Conservation (phyloP, 2,888 invertebrate species). For the Nyleta sp. region DNA sequence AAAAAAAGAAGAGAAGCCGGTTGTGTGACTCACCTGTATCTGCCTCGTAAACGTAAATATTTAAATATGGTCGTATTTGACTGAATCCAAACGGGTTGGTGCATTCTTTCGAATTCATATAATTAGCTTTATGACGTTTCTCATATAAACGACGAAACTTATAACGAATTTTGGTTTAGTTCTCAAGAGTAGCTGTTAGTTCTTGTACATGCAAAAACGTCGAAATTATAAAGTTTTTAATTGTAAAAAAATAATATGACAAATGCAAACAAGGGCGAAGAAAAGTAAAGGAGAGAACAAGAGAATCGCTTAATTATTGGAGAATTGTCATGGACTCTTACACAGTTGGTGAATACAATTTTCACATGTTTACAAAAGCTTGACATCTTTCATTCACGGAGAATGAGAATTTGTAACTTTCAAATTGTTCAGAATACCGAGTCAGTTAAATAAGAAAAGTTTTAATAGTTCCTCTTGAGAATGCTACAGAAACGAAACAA, state of each 20-base stretch:
- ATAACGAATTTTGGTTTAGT: too few relatives aligned
- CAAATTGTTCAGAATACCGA: slow-evolving; percentile 44
- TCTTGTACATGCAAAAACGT: too few relatives aligned
- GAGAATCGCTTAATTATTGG: slow-evolving; percentile 4
- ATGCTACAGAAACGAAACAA: slow-evolving; percentile 35
- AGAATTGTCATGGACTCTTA: slow-evolving; percentile 14
- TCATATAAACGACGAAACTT: background rate
- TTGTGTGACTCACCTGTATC: slow-evolving; percentile 48
- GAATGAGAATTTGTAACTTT: slow-evolving; percentile 49
- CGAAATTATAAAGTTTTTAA: background rate
- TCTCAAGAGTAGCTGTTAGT: too few relatives aligned
- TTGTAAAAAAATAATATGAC: background rate
- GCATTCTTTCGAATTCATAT: slow-evolving; percentile 3
- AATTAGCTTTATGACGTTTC: slow-evolving; percentile 13
- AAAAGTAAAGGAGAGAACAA: background rate
- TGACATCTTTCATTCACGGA: slow-evolving; percentile 42
- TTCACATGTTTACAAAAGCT: slow-evolving; percentile 37
- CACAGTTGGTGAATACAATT: slow-evolving; percentile 19
- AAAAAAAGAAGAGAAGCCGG: slow-evolving; percentile 54
- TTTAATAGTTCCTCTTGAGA: slow-evolving; percentile 51
- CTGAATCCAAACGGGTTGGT: slow-evolving; percentile 19
- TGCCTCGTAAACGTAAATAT: slow-evolving; percentile 30
- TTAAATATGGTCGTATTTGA: slow-evolving; percentile 29
- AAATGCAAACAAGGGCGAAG: too few relatives aligned
- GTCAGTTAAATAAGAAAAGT: slow-evolving; percentile 51